Evolutionary conservation across 2,888 invertebrate genomes (phyloP).

Genomic region (Himalopsyche japonica): DNA sequence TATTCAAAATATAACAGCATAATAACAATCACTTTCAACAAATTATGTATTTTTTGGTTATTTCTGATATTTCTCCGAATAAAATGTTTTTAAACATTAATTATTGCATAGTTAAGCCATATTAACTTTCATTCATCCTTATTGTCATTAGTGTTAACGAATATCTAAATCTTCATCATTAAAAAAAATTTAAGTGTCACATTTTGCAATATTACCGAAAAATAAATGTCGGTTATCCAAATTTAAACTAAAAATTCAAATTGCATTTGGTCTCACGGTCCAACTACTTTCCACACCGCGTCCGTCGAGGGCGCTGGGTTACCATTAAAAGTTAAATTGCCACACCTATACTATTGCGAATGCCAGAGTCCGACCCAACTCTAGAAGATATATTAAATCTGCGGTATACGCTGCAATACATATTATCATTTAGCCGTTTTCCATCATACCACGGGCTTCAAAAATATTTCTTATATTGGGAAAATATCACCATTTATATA

Average conservation of each 20-base stretch:
- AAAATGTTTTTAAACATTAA: no score
- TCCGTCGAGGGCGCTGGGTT: not conserved
- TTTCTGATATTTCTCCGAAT: no score
- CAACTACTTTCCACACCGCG: not conserved
- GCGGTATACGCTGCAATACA: not conserved
- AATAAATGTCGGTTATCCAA: not conserved
- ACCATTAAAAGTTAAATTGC: constrained; percentile 7
- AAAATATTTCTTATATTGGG: not conserved
- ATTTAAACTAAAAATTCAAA: not conserved
- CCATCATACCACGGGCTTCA: not conserved
- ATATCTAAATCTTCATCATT: no score
- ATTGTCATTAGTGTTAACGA: no score
- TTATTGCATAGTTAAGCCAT: no score
- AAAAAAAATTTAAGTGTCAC: no score
- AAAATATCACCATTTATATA: no score
- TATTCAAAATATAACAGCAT: no score
- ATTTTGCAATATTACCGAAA: no score
- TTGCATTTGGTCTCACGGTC: constrained; percentile 1
- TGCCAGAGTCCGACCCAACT: not conserved
- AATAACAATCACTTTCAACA: no score
- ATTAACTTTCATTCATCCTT: no score
- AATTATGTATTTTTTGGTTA: no score
- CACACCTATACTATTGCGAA: not conserved
- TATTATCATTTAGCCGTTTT: not conserved
- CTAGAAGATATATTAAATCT: not conserved